Evolutionary conservation across 1,140 invertebrate species (phyloP), one percentile per base, ranked within the genome.

Genomic region (Aphelenchoides fujianensis): DNA sequence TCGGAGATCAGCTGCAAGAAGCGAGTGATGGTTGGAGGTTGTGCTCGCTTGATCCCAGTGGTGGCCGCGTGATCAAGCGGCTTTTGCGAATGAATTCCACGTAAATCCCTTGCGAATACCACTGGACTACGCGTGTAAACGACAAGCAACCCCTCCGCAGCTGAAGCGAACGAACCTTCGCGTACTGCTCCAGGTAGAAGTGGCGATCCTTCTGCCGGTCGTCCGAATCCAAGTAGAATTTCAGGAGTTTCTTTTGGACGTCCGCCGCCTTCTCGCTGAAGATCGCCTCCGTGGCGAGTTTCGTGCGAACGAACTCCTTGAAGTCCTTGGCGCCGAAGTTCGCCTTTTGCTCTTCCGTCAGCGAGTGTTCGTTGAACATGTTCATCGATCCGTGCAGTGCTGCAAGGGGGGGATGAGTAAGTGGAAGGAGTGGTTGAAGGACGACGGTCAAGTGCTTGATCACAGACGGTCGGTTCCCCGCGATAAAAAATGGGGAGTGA

Each of bases 221-320:
- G n/a, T n/a, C n/a, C 16, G 34, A 9, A 5, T 73, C 31, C 19
- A 69, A 55, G 36, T 74, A 74, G 53, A 74, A 74, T 16, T 76
- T 41, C 34, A 77, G 54, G 69, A 74, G 68, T 41, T 75, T 74
- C 12, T 74, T n/a, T 5, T 66, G 73, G 12, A 69, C 72, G 61
- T 27, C 66, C 34, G 16, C n/a, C 16, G 53, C 63, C 31, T 77
- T 48, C 7, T 37, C 41, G 32, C 68, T 74, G 53, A 74, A 74
- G 1, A 30, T 5, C 19, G 32, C 36, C 52, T 74, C 12, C 19
- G 72, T 31, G 23, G 72, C 72, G 16, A 74, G 19, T 35, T 32
- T 61, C 7, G 68, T 27, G 23, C 35, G 57, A 7, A 74, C 37
- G 34, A 74, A 74, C 12, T 57, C 1, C 61, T 76, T 35, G 28